A percentile compares a stretch with the other conserved stretches of the same genome.
phyloP scores from a whole-genome alignment of 2,797 vertebrate genomes.

The Dallia pectoralis region DNA sequence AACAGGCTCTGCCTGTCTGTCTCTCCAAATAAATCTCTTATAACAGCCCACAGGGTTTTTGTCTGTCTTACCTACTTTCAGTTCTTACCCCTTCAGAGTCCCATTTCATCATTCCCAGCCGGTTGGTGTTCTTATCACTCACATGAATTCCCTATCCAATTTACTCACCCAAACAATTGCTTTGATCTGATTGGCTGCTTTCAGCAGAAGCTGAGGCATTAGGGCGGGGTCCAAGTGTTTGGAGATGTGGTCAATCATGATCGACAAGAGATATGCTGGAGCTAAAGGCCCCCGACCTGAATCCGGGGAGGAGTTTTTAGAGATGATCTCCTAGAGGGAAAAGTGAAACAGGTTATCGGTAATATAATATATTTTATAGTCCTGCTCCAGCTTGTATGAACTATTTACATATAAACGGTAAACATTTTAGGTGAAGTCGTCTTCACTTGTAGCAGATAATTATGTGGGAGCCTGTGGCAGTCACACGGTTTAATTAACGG shows the following conservation, averaged over 20 bases:
- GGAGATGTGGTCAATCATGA: constrained; percentile 89
- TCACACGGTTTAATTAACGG: constrained; percentile 1
- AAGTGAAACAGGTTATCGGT: constrained; percentile 19
- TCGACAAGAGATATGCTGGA: constrained; percentile 86
- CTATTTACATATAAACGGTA: neutral
- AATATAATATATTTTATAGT: constrained; percentile 8
- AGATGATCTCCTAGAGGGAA: constrained; percentile 81
- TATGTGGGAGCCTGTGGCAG: neutral
- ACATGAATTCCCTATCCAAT: neutral
- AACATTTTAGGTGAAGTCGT: neutral
- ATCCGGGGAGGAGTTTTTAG: constrained; percentile 77
- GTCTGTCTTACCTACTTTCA: neutral
- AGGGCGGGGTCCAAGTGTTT: constrained; percentile 85
- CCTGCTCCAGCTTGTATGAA: neutral
- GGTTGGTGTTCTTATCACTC: neutral
- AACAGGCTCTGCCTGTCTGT: too few species aligned
- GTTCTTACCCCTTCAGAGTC: neutral
- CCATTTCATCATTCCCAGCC: neutral
- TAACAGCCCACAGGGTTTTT: neutral
- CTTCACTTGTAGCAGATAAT: neutral
- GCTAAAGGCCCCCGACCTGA: constrained; percentile 75
- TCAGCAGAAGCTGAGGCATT: constrained; percentile 84
- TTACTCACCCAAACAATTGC: constrained; percentile 88
- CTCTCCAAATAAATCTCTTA: too few species aligned
- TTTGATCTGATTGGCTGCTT: constrained; percentile 87